Base-by-base conservation (phyloP, 2,888 invertebrate genomes). In the Polyommatus iphigenia region DNA sequence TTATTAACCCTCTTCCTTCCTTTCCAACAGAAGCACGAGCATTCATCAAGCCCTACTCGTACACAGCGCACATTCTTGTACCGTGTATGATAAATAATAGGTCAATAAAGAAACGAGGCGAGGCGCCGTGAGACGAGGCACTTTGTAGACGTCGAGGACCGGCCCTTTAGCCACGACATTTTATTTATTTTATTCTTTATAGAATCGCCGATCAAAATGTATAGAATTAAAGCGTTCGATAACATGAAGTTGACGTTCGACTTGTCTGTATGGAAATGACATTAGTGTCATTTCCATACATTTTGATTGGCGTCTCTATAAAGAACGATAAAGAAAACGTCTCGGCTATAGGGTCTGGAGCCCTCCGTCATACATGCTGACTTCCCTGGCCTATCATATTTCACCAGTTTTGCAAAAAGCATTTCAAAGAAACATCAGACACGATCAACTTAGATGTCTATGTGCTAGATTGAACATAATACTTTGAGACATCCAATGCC, bases 311-410 rank as follows among this genome's bases (percentile, higher is more conserved):
- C 7, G 36, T 6, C 8, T 36, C 7, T 36, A 36, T 36, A 36
- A 36, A 36, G 36, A 36, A 36, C 36, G 36, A 7, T 36, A 36
- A 7, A 36, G 36, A 1, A 36, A 36, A 36, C 36, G 36, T 36
- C 36, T 36, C 8, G 36, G 7, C 7, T 36, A 36, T 7, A 7
- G 7, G 36, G 7, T 36, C 36, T 36, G 36, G 5, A 54, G 71
- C 76, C 71, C 71, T 71, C 57, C 78, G 76, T 76, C 76, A 76
- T 71, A 50, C 78, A 77, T 78, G 77, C 76, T 77, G 76, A 77
- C 72, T 77, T 78, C 79, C 78, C 71, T 57, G 76, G 46, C 76
- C 76, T 79, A 78, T 79, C 78, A 76, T 78, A 79, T 79, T 79
- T 78, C 79, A 77, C 72, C 57, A 76, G 24, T 76, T 76, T 59